Conservation (phyloP, 1,140 invertebrate species). For the Scylla paramamosain region DNA sequence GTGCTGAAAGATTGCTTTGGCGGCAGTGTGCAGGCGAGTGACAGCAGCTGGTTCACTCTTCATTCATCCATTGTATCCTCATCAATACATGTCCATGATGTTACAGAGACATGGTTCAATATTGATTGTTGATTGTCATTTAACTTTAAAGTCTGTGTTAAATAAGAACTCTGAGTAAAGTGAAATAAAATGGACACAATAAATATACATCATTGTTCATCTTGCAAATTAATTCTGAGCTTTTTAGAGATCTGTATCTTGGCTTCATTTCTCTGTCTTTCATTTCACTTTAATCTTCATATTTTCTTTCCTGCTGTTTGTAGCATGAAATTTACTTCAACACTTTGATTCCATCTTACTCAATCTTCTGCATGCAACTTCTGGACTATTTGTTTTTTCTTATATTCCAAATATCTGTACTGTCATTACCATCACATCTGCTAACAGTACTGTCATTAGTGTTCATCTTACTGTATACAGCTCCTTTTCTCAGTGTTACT, state of each 20-base stretch:
- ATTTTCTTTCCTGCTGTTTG: neutral
- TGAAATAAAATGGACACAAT: neutral
- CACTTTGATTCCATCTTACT: neutral
- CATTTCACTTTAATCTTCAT: neutral
- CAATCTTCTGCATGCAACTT: neutral
- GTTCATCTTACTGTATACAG: neutral
- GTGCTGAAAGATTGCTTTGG: neutral
- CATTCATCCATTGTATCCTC: conserved; percentile 15
- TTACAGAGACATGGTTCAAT: neutral
- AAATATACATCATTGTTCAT: neutral
- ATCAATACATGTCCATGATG: neutral
- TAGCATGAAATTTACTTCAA: neutral
- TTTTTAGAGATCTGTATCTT: too few relatives aligned
- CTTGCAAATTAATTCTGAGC: neutral
- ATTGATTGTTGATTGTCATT: neutral
- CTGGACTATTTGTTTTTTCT: neutral
- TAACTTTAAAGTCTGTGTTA: conserved; percentile 7
- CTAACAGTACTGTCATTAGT: neutral
- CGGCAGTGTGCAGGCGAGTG: neutral
- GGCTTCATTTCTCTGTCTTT: too few relatives aligned
- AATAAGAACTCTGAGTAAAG: neutral
- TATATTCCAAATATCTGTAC: neutral
- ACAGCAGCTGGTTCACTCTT: conserved; percentile 56
- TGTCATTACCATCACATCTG: neutral
- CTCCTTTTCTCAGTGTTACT: neutral